Evolutionary conservation across 1,140 invertebrate genomes (phyloP).

Genomic region (Calliopsis andreniformis): DNA sequence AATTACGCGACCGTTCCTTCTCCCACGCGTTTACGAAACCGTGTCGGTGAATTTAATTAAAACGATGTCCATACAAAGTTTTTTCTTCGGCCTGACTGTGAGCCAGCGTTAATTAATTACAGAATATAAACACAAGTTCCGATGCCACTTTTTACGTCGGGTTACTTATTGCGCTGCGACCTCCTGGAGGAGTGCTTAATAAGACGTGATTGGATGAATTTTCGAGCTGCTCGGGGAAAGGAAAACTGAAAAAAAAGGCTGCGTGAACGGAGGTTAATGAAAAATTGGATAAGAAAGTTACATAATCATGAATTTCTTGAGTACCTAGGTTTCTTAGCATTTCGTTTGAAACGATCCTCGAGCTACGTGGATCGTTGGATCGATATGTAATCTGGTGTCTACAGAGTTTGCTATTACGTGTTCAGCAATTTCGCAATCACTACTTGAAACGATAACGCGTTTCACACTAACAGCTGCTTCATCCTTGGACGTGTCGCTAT

Average conservation of each 20-base stretch:
- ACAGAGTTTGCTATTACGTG: not conserved
- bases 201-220: conserved; percentile 31
- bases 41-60: conserved; percentile 59
- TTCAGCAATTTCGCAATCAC: conserved; percentile 28
- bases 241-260: not conserved
- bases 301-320: too few species aligned
- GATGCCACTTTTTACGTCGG: not conserved
- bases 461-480: conserved; percentile 46
- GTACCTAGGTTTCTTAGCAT: too few species aligned
- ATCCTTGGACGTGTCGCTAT: conserved; percentile 37
- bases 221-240: not conserved
- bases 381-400: not conserved
- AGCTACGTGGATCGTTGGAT: not conserved
- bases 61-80: conserved; percentile 60
- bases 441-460: conserved; percentile 25
- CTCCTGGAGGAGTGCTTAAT: conserved; percentile 22
- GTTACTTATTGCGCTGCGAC: conserved; percentile 16
- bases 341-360: not conserved
- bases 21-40: conserved; percentile 9
- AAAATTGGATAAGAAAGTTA: too few species aligned
- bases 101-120: conserved; percentile 46
- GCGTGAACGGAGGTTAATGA: too few species aligned
- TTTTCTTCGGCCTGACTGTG: conserved; percentile 45
- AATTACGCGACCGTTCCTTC: conserved; percentile 15
- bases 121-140: conserved; percentile 37